Base-by-base conservation (phyloP, 2,113 vertebrate genomes). In the Lophochroa leadbeateri region DNA sequence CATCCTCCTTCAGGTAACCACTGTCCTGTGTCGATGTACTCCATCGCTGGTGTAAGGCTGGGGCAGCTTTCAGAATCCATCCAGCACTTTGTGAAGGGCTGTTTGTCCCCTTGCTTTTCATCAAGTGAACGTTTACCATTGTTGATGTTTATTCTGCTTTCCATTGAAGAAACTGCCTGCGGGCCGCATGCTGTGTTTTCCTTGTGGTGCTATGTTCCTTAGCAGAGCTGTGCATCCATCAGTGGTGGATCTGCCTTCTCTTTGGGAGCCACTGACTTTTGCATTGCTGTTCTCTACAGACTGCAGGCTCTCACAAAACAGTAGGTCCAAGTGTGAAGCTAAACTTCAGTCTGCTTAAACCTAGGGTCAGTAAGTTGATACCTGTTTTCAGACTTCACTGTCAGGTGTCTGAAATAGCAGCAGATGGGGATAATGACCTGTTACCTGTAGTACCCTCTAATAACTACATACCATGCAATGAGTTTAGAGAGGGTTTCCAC, bases 111-210 rank as follows among this genome's bases (percentile, higher is more conserved):
- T 81, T 21, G 4, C 31, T 58, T 92, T 58, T 71, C 61, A 55
- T 82, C 65, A 41, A 27, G 0, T 2, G 7, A 37, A 43, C 0
- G 0, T 68, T 58, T 47, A 20, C 47, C 1, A 0, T 61, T 57
- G 18, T 44, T 67, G 31, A 11, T 84, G 50, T 47, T 72, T 50
- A 17, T 25, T 46, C 18, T 41, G 49, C 71, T 75, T 64, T 55
- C 20, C 47, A 8, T 75, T 77, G 17, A 61, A 81, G 43, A 68
- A 82, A 4, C 25, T 11, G 39, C 57, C 39, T 37, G 41, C 3
- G 5, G 46, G 57, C 29, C 1, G 0, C 2, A 1, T 4, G 3
- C 29, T 0, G 0, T 23, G 17, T 86, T 74, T 83, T 46, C 61
- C 21, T 27, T 15, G 3, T 23, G 37, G 17, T 16, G 13, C 41